A percentile compares a stretch with the other conserved stretches of the same genome.
Conservation (phyloP, 2,888 invertebrate species). For the Lepidocyrtoides sp. region DNA sequence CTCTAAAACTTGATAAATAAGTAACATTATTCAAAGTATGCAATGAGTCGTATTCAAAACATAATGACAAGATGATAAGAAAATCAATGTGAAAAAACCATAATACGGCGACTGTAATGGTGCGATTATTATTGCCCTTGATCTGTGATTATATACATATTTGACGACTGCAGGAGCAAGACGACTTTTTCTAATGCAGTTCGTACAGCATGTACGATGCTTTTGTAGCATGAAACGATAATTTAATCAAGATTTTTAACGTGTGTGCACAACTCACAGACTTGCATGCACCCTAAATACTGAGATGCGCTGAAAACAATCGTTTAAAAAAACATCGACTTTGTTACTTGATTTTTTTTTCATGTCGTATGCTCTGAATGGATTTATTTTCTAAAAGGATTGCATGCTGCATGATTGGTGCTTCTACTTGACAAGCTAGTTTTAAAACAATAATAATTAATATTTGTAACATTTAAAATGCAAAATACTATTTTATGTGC, state of each 20-base stretch:
- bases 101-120: not conserved
- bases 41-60: not conserved
- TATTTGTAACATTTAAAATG: not conserved
- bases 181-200: too few relatives aligned
- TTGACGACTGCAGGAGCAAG: too few relatives aligned
- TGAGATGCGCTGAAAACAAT: too few relatives aligned
- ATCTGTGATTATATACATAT: not conserved
- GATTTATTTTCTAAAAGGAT: not conserved
- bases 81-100: constrained; percentile 26
- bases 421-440: not conserved
- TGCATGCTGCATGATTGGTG: not conserved
- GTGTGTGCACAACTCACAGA: too few relatives aligned
- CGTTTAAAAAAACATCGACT: too few relatives aligned
- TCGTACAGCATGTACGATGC: too few relatives aligned
- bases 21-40: not conserved
- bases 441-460: not conserved
- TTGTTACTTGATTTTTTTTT: not conserved
- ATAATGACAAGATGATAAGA: not conserved
- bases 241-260: too few relatives aligned
- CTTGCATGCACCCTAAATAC: too few relatives aligned
- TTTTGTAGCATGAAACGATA: too few relatives aligned
- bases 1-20: not conserved
- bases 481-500: too few relatives aligned
- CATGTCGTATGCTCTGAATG: not conserved
- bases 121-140: not conserved